A percentile compares a stretch with the other conserved stretches of the same genome.
Conservation (phyloP, 2,797 vertebrate species). For the Alcedo atthis region DNA sequence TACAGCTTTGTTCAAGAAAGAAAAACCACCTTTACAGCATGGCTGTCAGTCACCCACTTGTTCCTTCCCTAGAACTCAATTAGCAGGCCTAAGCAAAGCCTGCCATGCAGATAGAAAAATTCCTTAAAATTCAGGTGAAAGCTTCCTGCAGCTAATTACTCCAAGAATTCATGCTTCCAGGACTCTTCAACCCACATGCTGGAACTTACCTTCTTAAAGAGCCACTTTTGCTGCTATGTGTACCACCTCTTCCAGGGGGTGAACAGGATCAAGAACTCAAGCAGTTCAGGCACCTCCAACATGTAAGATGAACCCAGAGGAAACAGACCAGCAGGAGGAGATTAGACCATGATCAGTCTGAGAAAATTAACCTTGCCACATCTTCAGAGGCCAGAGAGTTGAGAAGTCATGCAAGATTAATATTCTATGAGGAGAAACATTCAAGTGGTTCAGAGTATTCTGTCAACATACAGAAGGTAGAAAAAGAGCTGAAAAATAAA, state of each 20-base stretch:
- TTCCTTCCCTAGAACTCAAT: neutral
- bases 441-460: neutral
- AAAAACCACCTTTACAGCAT: neutral
- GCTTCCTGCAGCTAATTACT: neutral
- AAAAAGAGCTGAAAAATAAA: neutral
- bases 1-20: neutral
- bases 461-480: neutral
- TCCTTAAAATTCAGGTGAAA: neutral
- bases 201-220: neutral
- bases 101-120: neutral
- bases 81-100: neutral
- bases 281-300: neutral
- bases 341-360: neutral
- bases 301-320: neutral
- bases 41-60: neutral
- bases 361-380: neutral
- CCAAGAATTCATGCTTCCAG: neutral
- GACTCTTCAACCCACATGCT: neutral
- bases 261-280: neutral
- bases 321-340: neutral
- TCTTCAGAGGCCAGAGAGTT: neutral
- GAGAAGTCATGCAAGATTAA: neutral
- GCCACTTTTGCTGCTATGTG: neutral
- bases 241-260: neutral
- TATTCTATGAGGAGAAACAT: too few relatives aligned